Percentiles rank a stretch among this genome's conserved stretches.
phyloP scores from a whole-genome alignment of 2,113 vertebrate species.

The Festucalex cinctus region DNA sequence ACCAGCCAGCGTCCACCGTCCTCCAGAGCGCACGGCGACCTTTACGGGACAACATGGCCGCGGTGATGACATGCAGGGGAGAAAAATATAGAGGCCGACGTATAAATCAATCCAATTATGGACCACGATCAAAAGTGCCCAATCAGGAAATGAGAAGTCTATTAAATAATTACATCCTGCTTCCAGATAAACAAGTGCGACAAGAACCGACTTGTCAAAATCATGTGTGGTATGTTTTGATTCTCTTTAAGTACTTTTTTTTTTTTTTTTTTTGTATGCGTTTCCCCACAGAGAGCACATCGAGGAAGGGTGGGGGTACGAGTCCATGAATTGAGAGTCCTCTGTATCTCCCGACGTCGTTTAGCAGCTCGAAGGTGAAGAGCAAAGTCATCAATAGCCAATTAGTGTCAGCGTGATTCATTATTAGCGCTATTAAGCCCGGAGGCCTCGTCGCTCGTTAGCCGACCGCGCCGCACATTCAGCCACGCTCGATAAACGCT shows the following conservation, averaged over 20 bases:
- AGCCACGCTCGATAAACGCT: background rate
- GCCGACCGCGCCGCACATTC: background rate
- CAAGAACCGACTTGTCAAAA: background rate
- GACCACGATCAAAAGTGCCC: background rate
- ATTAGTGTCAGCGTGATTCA: constrained; percentile 9
- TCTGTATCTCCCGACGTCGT: background rate
- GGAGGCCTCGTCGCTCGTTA: background rate
- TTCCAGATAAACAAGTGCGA: background rate
- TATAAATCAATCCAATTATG: background rate
- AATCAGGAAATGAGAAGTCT: background rate
- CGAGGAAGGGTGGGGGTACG: too few relatives aligned
- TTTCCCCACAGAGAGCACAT: too few relatives aligned
- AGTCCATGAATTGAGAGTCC: background rate
- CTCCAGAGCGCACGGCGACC: background rate
- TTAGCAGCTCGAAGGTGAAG: background rate
- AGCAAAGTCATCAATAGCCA: constrained; percentile 3
- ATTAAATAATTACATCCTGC: too few relatives aligned
- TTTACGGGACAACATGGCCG: background rate
- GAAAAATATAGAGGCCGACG: background rate
- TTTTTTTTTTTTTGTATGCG: too few relatives aligned
- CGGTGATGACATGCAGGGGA: background rate
- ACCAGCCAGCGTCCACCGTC: background rate
- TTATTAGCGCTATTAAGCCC: background rate
- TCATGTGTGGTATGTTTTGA: too few relatives aligned
- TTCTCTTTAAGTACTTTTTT: too few relatives aligned